Percentiles rank a stretch among this genome's conserved stretches.
Conservation (phyloP, 2,113 vertebrate genomes). For the Rhipidura dahli region DNA sequence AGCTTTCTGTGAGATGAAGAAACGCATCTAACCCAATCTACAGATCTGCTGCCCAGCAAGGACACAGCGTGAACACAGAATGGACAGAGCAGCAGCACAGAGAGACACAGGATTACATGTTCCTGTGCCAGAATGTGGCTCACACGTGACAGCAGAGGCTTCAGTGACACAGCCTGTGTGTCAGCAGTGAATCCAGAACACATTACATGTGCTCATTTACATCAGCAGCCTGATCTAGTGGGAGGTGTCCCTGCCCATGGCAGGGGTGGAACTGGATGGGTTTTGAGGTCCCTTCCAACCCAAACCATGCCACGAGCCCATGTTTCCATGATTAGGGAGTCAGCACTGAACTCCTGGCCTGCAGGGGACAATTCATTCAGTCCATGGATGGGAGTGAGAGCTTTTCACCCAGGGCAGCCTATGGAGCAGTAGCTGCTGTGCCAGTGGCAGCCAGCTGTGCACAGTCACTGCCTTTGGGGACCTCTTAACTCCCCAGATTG, state of each 20-base stretch:
- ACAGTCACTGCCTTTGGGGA: not conserved
- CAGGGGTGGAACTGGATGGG: not conserved
- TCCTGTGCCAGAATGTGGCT: not conserved
- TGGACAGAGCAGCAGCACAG: not conserved
- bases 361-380: not conserved
- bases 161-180: not conserved
- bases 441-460: not conserved
- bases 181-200: not conserved
- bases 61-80: rapidly evolving
- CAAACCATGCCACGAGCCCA: not conserved
- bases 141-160: not conserved
- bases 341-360: not conserved
- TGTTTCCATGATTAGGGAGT: not conserved
- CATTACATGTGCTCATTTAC: not conserved
- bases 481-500: not conserved
- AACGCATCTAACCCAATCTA: not conserved
- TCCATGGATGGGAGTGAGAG: not conserved
- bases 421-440: not conserved
- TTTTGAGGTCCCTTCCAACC: not conserved
- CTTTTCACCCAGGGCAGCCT: not conserved
- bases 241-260: not conserved
- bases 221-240: not conserved
- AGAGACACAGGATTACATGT: not conserved
- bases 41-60: not conserved
- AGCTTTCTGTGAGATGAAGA: not conserved